Percentiles rank a stretch among this genome's conserved stretches.
Evolutionary conservation across 1,140 invertebrate species (phyloP).

Genomic region (Papilio aristodemus): DNA sequence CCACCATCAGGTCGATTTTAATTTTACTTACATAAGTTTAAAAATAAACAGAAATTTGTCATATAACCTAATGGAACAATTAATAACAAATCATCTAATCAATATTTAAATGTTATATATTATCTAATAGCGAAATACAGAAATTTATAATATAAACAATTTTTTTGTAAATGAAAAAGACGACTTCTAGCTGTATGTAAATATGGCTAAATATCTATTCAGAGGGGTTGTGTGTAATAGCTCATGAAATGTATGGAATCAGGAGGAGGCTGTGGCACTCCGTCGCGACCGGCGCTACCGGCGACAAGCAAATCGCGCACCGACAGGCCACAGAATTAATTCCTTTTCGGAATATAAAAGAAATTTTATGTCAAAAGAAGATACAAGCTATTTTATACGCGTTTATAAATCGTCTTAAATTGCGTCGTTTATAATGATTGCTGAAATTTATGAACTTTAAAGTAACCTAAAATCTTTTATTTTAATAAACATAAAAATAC

Average conservation of each 20-base stretch:
- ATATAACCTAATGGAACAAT: no score
- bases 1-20: no score
- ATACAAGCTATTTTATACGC: slow-evolving; percentile 32
- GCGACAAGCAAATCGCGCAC: slow-evolving; percentile 59
- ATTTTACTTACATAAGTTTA: no score
- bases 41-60: no score
- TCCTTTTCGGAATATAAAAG: slow-evolving; percentile 60
- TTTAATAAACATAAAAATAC: no score
- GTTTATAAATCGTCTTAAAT: slow-evolving; percentile 7
- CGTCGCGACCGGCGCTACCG: slow-evolving; percentile 44
- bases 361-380: slow-evolving; percentile 54
- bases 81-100: no score
- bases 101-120: no score
- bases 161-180: neutral
- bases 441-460: neutral
- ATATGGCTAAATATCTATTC: slow-evolving; percentile 46
- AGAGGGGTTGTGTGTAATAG: slow-evolving; percentile 71
- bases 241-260: slow-evolving; percentile 79
- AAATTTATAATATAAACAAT: no score
- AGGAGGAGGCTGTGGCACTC: slow-evolving; percentile 57
- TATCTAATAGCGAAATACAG: no score
- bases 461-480: no score
- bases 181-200: slow-evolving; percentile 45
- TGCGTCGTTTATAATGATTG: neutral
- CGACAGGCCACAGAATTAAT: slow-evolving; percentile 59